Percentiles rank a stretch among this genome's conserved stretches.
phyloP scores from a whole-genome alignment of 2,113 vertebrate genomes.

The Piprites chloris region DNA sequence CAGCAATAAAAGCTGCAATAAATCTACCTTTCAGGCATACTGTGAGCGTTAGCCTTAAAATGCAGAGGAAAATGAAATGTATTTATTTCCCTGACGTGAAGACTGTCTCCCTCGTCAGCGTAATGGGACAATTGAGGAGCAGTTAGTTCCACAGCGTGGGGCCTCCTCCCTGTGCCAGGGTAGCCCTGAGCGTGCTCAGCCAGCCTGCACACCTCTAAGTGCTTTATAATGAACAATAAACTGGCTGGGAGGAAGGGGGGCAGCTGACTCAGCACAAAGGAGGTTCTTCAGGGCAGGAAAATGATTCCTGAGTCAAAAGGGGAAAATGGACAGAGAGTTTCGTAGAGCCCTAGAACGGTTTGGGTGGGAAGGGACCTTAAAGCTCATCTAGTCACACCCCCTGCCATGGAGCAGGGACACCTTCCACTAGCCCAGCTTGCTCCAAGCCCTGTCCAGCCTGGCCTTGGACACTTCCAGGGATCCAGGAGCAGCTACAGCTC shows the following conservation, averaged over 20 bases:
- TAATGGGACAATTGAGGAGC: neutral
- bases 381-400: accelerated
- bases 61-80: neutral
- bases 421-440: accelerated
- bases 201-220: neutral
- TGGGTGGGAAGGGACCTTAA: neutral
- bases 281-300: neutral
- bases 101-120: neutral
- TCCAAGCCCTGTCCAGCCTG: accelerated
- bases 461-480: neutral
- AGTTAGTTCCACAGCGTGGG: neutral
- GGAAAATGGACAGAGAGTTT: accelerated
- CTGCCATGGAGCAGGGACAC: neutral
- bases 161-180: neutral
- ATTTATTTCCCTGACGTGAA: neutral
- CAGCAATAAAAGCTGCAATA: constrained; percentile 26
- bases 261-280: constrained; percentile 2
- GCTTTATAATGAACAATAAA: neutral
- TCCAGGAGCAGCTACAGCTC: neutral
- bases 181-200: neutral
- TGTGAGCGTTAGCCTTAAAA: neutral
- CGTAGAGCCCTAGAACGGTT: neutral
- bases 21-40: constrained; percentile 23
- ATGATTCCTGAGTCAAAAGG: accelerated
- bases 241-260: neutral